These are phyloP conservation scores for Montipora cactus DNA, from an alignment of 64 coral and sea anemone species.

Conservation along the genomic window DNA sequence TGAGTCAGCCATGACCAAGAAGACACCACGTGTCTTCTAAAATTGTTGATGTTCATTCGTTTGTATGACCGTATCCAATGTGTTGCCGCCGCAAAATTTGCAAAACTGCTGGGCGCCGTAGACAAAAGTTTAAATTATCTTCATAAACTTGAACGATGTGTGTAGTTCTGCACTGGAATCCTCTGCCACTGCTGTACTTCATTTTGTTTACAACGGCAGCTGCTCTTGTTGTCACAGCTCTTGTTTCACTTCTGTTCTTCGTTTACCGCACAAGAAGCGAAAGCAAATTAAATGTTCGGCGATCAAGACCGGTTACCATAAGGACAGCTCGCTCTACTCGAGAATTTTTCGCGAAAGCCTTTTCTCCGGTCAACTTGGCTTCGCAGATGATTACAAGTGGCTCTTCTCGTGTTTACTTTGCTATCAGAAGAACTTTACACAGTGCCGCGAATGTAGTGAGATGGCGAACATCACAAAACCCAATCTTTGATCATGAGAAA, in stretches of 20 bases:
- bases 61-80: neutral
- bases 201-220: slow-evolving; percentile 67
- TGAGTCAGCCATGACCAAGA: neutral
- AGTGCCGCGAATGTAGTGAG: slow-evolving; percentile 69
- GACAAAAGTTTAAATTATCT: neutral
- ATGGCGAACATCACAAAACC: slow-evolving; percentile 71
- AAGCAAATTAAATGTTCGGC: slow-evolving; percentile 29
- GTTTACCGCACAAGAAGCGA: slow-evolving; percentile 35
- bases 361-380: slow-evolving; percentile 59
- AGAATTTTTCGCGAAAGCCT: neutral
- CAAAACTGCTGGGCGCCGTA: neutral
- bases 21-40: neutral
- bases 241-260: slow-evolving; percentile 43
- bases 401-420: slow-evolving; percentile 55
- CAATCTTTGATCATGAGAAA: slow-evolving; percentile 73
- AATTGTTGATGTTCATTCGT: neutral
- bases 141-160: slow-evolving; percentile 22
- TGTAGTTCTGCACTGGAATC: slow-evolving; percentile 75
- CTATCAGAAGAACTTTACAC: slow-evolving; percentile 59
- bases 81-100: neutral
- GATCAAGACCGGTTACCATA: slow-evolving; percentile 23
- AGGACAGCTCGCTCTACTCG: slow-evolving; percentile 5
- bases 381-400: slow-evolving; percentile 68
- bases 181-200: slow-evolving; percentile 57
- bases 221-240: slow-evolving; percentile 13